phyloP scores from a whole-genome alignment of 2,888 invertebrate species.

The Dromius quadrimaculatus region DNA sequence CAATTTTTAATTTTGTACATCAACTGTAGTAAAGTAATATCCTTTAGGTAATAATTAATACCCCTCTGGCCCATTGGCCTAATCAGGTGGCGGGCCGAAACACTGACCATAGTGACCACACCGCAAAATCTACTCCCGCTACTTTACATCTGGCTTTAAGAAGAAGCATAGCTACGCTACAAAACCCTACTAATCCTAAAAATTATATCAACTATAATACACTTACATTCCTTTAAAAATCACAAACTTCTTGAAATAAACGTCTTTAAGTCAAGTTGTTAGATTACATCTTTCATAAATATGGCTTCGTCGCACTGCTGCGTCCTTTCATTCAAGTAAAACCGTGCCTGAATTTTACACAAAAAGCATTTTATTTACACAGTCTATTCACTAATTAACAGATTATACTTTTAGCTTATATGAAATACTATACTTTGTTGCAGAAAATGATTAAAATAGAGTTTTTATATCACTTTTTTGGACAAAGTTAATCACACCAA shows the following conservation, averaged over 20 bases:
- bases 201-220: constrained; percentile 11
- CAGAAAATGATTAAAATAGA: constrained; percentile 47
- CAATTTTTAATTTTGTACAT: neutral
- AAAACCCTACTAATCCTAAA: neutral
- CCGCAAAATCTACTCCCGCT: constrained; percentile 49
- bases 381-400: neutral
- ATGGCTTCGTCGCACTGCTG: constrained; percentile 72
- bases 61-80: constrained; percentile 46
- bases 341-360: constrained; percentile 27
- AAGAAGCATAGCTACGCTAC: neutral
- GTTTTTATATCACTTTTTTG: constrained; percentile 60
- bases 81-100: constrained; percentile 49
- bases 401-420: constrained; percentile 19
- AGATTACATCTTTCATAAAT: constrained; percentile 69
- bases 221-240: constrained; percentile 50
- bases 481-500: constrained; percentile 73
- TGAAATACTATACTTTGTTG: constrained; percentile 11
- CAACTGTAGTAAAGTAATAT: neutral
- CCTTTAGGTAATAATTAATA: constrained; percentile 11
- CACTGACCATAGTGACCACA: constrained; percentile 49
- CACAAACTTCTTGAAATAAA: constrained; percentile 64
- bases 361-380: constrained; percentile 34
- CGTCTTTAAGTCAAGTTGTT: constrained; percentile 58
- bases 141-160: constrained; percentile 41
- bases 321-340: constrained; percentile 56